Evolutionary conservation across 1,140 invertebrate species (phyloP).

Genomic region (Scylla paramamosain): DNA sequence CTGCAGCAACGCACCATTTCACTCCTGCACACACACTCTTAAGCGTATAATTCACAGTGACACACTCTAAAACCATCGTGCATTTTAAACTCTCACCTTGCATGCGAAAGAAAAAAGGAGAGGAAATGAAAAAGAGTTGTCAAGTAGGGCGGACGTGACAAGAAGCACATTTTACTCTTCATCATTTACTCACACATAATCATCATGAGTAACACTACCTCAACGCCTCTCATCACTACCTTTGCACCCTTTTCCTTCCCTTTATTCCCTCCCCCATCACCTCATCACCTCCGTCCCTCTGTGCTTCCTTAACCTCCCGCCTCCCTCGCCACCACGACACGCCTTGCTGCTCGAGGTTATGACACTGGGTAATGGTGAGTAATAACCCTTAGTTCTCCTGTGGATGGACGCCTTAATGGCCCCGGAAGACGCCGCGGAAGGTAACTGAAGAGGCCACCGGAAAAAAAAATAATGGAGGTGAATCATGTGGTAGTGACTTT

Average conservation of each 20-base stretch:
- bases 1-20: background rate
- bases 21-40: background rate
- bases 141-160: background rate
- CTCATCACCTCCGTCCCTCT: background rate
- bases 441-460: background rate
- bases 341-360: background rate
- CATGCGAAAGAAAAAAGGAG: background rate
- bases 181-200: background rate
- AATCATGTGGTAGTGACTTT: background rate
- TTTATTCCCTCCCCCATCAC: background rate
- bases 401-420: background rate
- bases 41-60: background rate
- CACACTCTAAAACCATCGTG: background rate
- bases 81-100: background rate
- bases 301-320: background rate
- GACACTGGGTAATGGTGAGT: background rate
- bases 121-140: background rate
- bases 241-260: background rate
- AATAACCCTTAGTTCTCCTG: background rate
- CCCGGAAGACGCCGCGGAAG: background rate
- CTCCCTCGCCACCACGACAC: background rate
- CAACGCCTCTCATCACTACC: too few relatives aligned
- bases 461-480: background rate
- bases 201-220: background rate
- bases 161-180: background rate